Evolutionary conservation across 2,888 invertebrate species (phyloP).

Genomic region (Clitarchus hookeri): DNA sequence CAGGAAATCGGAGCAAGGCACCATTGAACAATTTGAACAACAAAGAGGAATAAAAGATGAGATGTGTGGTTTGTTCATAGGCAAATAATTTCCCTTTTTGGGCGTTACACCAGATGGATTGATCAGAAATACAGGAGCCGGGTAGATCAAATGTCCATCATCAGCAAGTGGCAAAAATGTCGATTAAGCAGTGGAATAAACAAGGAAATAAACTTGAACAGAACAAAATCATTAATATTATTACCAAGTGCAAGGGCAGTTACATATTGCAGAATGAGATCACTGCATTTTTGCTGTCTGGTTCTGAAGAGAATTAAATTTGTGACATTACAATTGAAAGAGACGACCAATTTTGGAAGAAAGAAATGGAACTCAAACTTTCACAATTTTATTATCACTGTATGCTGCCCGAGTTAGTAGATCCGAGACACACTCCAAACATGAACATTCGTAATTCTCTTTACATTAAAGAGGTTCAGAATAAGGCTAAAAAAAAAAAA

Average conservation of each 20-base stretch:
- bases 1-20: conserved; percentile 35
- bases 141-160: conserved; percentile 39
- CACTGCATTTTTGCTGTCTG: conserved; percentile 25
- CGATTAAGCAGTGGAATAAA: conserved; percentile 31
- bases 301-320: not conserved
- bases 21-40: conserved; percentile 37
- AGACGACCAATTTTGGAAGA: conserved; percentile 12
- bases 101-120: conserved; percentile 21
- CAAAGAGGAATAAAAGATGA: conserved; percentile 33
- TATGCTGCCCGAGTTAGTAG: not conserved
- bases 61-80: conserved; percentile 39
- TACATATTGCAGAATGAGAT: conserved; percentile 21
- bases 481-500: too few relatives aligned
- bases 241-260: conserved; percentile 33
- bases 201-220: not conserved
- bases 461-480: too few relatives aligned
- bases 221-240: not conserved
- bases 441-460: not conserved
- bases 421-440: not conserved
- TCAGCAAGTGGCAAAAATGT: conserved; percentile 34
- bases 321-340: not conserved
- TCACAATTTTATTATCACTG: not conserved
- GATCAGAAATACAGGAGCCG: conserved; percentile 39
- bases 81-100: too few relatives aligned
- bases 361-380: not conserved